Percentiles rank a stretch among this genome's conserved stretches.
phyloP scores from a whole-genome alignment of 2,888 invertebrate species.

The Rosalia funebris region DNA sequence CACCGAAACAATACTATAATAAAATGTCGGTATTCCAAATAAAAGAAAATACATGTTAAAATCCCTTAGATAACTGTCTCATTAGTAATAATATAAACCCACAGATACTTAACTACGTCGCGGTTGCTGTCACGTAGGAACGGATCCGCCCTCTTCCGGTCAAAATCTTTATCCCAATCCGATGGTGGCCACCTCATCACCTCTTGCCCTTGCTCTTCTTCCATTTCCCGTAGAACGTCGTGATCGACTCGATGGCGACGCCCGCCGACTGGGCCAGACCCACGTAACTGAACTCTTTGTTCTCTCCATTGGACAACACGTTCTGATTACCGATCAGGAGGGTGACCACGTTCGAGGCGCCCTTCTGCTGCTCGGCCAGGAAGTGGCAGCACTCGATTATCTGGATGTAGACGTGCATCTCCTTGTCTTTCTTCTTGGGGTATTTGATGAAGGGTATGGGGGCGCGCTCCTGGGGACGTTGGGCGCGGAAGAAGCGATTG shows the following conservation, averaged over 20 bases:
- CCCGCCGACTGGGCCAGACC: slow-evolving; percentile 85
- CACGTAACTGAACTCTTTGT: slow-evolving; percentile 77
- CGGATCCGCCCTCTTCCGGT: slow-evolving; percentile 25
- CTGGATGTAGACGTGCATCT: slow-evolving; percentile 80
- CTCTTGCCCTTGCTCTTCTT: slow-evolving; percentile 78
- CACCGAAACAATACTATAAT: slow-evolving; percentile 41
- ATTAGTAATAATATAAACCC: slow-evolving; percentile 39
- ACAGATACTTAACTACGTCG: slow-evolving; percentile 27
- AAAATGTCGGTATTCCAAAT: slow-evolving; percentile 39
- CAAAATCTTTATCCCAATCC: slow-evolving; percentile 34
- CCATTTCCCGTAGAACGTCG: slow-evolving; percentile 87
- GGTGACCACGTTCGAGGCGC: slow-evolving; percentile 74
- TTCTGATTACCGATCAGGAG: slow-evolving; percentile 75
- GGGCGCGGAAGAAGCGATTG: slow-evolving; percentile 86
- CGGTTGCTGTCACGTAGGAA: slow-evolving; percentile 19
- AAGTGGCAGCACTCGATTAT: slow-evolving; percentile 87
- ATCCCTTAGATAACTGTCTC: slow-evolving; percentile 39
- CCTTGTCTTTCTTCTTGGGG: slow-evolving; percentile 80
- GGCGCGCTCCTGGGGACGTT: slow-evolving; percentile 83
- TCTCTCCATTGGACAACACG: slow-evolving; percentile 62
- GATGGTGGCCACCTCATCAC: slow-evolving; percentile 56
- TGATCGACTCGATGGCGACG: slow-evolving; percentile 83
- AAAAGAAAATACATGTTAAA: slow-evolving; percentile 37
- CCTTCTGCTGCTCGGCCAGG: slow-evolving; percentile 71
- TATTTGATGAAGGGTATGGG: slow-evolving; percentile 78